phyloP scores from a whole-genome alignment of 2,888 invertebrate genomes.

The Cantharis rufa region DNA sequence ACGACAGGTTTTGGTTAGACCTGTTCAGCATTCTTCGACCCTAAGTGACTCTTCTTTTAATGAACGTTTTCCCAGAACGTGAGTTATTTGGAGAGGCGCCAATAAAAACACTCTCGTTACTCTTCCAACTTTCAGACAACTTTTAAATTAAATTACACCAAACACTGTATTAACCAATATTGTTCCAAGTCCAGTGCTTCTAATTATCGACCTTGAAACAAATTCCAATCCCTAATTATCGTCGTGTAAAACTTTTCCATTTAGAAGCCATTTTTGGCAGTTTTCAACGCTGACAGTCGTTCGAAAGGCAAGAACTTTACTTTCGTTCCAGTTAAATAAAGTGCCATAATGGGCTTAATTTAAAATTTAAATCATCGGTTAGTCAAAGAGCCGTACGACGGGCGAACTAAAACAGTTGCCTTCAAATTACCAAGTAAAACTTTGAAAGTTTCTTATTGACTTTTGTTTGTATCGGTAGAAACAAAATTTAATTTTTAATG shows the following conservation, averaged over 20 bases:
- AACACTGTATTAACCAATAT: background rate
- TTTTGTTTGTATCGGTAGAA: background rate
- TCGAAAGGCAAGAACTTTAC: background rate
- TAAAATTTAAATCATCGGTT: background rate
- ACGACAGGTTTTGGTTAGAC: conserved; percentile 16
- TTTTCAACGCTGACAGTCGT: too few species aligned
- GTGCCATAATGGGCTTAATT: background rate
- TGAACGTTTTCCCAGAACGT: conserved; percentile 34
- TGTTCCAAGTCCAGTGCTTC: background rate
- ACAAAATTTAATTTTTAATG: background rate
- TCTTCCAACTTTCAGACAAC: background rate
- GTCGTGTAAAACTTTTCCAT: background rate
- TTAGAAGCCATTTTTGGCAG: background rate
- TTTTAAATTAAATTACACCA: background rate
- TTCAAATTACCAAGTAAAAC: background rate
- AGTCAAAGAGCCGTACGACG: background rate
- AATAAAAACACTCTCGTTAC: conserved; percentile 36
- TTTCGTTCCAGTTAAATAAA: background rate
- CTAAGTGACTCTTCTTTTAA: conserved; percentile 6
- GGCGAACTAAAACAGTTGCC: background rate
- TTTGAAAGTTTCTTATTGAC: background rate
- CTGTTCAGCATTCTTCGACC: conserved; percentile 14
- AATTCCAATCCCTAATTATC: background rate
- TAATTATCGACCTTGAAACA: background rate
- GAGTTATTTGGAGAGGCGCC: conserved; percentile 36